Conservation (phyloP, 2,113 vertebrate genomes). For the Speoplatyrhinus poulsoni region DNA sequence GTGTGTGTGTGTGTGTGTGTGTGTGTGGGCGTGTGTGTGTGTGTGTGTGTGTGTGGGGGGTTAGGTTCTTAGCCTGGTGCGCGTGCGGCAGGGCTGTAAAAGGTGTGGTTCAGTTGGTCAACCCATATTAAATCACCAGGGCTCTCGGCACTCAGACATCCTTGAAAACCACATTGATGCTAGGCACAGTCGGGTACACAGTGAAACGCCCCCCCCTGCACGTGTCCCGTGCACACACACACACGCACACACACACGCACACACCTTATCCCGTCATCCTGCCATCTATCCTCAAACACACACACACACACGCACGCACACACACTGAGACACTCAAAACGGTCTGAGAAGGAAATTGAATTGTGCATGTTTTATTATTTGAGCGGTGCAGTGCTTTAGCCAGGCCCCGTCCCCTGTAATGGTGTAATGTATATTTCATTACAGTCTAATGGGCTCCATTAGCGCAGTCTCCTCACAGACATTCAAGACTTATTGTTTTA, state of each 20-base stretch:
- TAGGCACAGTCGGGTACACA: background rate
- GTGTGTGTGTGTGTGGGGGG: too few relatives aligned
- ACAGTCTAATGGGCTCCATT: constrained; percentile 85
- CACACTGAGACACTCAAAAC: constrained; percentile 67
- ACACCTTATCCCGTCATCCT: constrained; percentile 40
- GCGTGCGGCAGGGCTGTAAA: constrained; percentile 9
- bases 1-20: too few relatives aligned
- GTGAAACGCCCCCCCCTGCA: background rate
- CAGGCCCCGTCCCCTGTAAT: constrained; percentile 73
- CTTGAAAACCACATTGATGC: constrained; percentile 67
- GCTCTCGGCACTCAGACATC: constrained; percentile 69
- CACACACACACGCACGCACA: background rate
- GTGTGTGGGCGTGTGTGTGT: background rate
- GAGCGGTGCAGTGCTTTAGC: constrained; percentile 76
- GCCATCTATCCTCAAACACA: constrained; percentile 20
- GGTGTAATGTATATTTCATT: constrained; percentile 87
- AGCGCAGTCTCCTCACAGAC: constrained; percentile 79
- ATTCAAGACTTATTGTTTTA: constrained; percentile 78
- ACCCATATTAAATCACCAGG: constrained; percentile 72
- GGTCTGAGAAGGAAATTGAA: constrained; percentile 75
- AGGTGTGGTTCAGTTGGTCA: constrained; percentile 74
- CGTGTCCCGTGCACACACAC: constrained; percentile 23
- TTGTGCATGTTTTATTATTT: constrained; percentile 85
- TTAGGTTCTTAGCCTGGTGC: too few relatives aligned
- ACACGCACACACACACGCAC: background rate